Percentiles rank a stretch among this genome's conserved stretches.
phyloP scores from a whole-genome alignment of 2,797 vertebrate species.

The Rhinogobio ventralis region DNA sequence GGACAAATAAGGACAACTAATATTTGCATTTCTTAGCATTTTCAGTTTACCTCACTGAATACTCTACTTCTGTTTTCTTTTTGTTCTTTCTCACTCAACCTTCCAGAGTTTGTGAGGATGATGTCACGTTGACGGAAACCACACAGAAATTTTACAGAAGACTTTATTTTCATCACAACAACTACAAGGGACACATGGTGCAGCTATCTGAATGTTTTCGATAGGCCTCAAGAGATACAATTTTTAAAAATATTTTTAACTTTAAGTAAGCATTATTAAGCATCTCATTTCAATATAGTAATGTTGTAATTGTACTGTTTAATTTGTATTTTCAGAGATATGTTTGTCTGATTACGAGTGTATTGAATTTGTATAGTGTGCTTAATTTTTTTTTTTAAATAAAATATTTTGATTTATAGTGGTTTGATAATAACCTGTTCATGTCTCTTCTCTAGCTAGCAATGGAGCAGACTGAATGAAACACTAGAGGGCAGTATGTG shows the following conservation, averaged over 20 bases:
- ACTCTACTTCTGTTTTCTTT: neutral
- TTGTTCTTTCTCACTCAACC: neutral
- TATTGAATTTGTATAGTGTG: slow-evolving; percentile 20
- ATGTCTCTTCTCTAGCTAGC: neutral
- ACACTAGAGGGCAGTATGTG: too few species aligned
- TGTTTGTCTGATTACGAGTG: slow-evolving; percentile 18
- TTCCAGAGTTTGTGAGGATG: slow-evolving; percentile 57
- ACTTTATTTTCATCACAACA: neutral
- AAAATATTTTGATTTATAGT: slow-evolving; percentile 18
- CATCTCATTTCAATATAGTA: neutral
- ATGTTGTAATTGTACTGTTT: slow-evolving; percentile 7
- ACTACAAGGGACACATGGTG: neutral
- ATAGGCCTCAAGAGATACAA: neutral
- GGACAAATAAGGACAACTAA: neutral
- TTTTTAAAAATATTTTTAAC: neutral
- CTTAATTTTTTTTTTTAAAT: neutral
- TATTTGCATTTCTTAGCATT: neutral
- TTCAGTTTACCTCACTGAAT: neutral
- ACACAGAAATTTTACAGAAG: neutral
- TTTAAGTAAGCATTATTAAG: neutral
- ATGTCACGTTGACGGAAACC: slow-evolving; percentile 52
- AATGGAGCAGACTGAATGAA: neutral
- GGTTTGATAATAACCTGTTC: slow-evolving; percentile 2
- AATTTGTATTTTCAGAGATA: neutral
- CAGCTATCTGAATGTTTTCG: slow-evolving; percentile 13